A percentile compares a stretch with the other conserved stretches of the same genome.
Evolutionary conservation across 2,888 invertebrate genomes (phyloP).

Genomic region (Arrhopalites spinosus): DNA sequence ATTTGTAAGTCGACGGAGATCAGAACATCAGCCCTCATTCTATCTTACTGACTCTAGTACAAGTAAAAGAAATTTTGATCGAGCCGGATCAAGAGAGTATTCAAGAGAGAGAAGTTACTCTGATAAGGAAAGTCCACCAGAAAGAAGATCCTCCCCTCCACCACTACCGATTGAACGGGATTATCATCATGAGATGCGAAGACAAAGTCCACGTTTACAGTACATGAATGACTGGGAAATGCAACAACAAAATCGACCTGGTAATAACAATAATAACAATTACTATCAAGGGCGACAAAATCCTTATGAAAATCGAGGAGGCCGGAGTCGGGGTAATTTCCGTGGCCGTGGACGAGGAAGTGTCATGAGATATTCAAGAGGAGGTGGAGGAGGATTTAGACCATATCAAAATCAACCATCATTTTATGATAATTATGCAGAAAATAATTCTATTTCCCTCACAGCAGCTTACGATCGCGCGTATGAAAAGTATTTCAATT

Average conservation of each 20-base stretch:
- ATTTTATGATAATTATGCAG: slow-evolving; percentile 11
- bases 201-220: not conserved
- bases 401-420: slow-evolving; percentile 15
- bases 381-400: slow-evolving; percentile 16
- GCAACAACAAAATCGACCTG: slow-evolving; percentile 11
- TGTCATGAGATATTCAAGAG: not conserved
- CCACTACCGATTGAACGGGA: not conserved
- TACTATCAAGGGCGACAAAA: not conserved
- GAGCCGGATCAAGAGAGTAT: not conserved
- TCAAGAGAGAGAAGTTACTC: not conserved
- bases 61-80: slow-evolving; percentile 17
- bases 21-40: not conserved
- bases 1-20: slow-evolving; percentile 1
- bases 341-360: slow-evolving; percentile 21
- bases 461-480: slow-evolving; percentile 48
- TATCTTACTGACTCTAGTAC: not conserved
- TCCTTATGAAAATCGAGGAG: slow-evolving; percentile 32
- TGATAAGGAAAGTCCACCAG: not conserved
- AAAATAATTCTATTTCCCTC: slow-evolving; percentile 32
- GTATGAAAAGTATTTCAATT: slow-evolving; percentile 53
- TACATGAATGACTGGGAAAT: slow-evolving; percentile 39
- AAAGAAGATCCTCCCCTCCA: not conserved
- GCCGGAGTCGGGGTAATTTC: not conserved
- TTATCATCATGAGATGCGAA: not conserved
- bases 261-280: not conserved